Evolutionary conservation across 2,113 vertebrate genomes (phyloP).

Genomic region (Capricornis sumatraensis): DNA sequence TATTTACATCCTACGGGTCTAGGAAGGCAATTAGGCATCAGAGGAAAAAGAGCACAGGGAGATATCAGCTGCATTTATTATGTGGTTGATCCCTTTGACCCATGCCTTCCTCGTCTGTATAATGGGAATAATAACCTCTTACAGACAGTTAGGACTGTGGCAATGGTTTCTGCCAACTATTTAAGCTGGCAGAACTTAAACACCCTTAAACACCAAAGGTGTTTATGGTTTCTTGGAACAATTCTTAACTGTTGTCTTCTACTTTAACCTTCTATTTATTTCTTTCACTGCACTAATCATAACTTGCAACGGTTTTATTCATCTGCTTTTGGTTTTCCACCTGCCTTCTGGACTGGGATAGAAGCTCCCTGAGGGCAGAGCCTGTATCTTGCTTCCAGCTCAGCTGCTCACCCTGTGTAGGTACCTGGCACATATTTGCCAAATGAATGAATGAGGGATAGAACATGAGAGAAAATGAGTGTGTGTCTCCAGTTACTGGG

Average conservation of each 20-base stretch:
- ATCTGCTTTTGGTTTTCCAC: background rate
- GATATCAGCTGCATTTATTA: background rate
- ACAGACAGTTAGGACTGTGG: fast-evolving
- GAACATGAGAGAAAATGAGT: background rate
- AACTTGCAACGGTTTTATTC: background rate
- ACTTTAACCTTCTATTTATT: background rate
- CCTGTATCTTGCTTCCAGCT: background rate
- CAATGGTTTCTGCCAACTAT: background rate
- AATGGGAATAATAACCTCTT: background rate
- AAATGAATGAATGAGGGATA: background rate
- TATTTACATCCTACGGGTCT: background rate
- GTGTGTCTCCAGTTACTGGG: background rate
- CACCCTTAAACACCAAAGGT: background rate
- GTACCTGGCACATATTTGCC: background rate
- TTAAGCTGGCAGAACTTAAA: background rate
- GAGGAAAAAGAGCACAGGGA: background rate
- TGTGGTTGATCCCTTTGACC: background rate
- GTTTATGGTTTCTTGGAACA: background rate
- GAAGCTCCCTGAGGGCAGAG: background rate
- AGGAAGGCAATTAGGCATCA: background rate
- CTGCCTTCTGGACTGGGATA: background rate
- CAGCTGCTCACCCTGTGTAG: fast-evolving
- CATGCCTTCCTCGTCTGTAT: background rate
- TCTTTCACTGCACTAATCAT: background rate
- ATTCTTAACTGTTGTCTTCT: background rate